Conservation (phyloP, 2,888 invertebrate species). For the Leptinotarsa rubiginosa region DNA sequence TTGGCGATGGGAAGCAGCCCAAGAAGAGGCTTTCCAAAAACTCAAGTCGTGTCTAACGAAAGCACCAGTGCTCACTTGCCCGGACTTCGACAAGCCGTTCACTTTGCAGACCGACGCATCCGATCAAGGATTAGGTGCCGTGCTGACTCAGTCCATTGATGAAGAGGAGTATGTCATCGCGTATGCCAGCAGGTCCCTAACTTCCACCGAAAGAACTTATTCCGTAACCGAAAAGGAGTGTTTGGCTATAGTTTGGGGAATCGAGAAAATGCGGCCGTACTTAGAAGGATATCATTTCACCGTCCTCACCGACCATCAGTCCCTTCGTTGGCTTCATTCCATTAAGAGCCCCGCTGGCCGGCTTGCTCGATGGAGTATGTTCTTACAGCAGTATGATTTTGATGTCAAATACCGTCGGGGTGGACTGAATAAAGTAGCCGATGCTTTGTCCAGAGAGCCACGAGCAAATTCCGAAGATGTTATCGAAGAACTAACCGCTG, state of each 20-base stretch:
- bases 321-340: slow-evolving; percentile 64
- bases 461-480: not conserved
- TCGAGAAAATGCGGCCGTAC: slow-evolving; percentile 54
- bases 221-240: not conserved
- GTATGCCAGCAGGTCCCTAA: slow-evolving; percentile 51
- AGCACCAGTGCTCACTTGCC: not conserved
- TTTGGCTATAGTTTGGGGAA: slow-evolving; percentile 51
- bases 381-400: not conserved
- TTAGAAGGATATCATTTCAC: slow-evolving; percentile 57
- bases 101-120: not conserved
- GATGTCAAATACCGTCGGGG: not conserved
- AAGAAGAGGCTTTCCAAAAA: not conserved
- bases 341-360: slow-evolving; percentile 57
- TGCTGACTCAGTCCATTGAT: slow-evolving; percentile 42
- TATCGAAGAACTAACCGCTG: not conserved
- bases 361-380: slow-evolving; percentile 61
- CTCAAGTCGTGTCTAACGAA: not conserved
- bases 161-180: slow-evolving; percentile 46
- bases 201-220: slow-evolving; percentile 39
- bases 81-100: not conserved
- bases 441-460: not conserved
- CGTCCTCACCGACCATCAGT: slow-evolving; percentile 65
- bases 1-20: not conserved
- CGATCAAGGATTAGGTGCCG: not conserved
- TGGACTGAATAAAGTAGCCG: not conserved